Conservation (phyloP, 2,888 invertebrate species). For the Harmothoe impar region DNA sequence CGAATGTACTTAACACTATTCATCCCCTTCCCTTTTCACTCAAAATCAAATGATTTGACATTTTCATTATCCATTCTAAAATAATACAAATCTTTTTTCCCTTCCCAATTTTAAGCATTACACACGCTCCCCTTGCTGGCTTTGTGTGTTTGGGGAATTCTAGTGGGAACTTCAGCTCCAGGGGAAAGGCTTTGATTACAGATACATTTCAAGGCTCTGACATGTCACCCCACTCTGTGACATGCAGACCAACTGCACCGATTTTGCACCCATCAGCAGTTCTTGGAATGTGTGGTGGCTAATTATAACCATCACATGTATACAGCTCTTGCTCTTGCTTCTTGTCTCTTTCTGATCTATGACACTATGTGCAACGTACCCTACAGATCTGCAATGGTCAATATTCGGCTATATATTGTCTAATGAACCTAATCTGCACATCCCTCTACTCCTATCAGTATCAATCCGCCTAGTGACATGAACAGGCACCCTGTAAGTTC, state of each 20-base stretch:
- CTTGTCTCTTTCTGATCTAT: background rate
- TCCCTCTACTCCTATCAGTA: background rate
- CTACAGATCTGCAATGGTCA: background rate
- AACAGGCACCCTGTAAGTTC: background rate
- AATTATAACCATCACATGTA: too few relatives aligned
- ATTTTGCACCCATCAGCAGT: background rate
- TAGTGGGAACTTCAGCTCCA: background rate
- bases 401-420: background rate
- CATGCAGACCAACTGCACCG: background rate
- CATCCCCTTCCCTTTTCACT: background rate
- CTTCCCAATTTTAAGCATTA: background rate
- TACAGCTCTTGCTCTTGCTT: too few relatives aligned
- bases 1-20: background rate
- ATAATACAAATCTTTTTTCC: background rate
- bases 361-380: background rate
- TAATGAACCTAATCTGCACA: background rate
- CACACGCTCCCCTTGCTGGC: too few relatives aligned
- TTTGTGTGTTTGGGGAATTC: background rate
- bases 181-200: background rate
- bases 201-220: background rate
- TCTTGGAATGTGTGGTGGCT: too few relatives aligned
- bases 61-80: slow-evolving; percentile 7
- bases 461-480: background rate
- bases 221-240: background rate
- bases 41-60: slow-evolving; percentile 23